Percentiles rank a stretch among this genome's conserved stretches.
These are phyloP conservation scores for Fregetta grallaria DNA, from an alignment of 2,113 vertebrate species.

Conservation along the genomic window DNA sequence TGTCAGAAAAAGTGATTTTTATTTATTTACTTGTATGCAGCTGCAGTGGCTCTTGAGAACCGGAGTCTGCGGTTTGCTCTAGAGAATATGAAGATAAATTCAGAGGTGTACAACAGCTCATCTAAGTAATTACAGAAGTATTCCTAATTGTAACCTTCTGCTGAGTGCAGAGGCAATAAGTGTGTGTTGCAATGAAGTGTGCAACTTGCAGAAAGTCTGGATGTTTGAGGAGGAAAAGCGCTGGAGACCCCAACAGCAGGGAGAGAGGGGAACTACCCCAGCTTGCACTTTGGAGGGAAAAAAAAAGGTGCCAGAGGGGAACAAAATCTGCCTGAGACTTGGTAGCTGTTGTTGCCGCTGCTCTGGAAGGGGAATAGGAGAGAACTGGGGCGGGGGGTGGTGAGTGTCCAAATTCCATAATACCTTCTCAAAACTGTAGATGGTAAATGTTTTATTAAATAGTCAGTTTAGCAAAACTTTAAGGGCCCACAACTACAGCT, in stretches of 20 bases:
- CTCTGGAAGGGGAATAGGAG: background rate
- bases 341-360: background rate
- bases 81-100: constrained; percentile 27
- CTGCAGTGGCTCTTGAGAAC: background rate
- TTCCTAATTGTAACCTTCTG: constrained; percentile 43
- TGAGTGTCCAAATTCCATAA: background rate
- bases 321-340: background rate
- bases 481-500: background rate
- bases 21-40: constrained; percentile 6
- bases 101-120: background rate
- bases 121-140: constrained; percentile 15
- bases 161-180: background rate
- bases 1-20: background rate
- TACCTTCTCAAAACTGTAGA: background rate
- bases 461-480: background rate
- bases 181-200: background rate
- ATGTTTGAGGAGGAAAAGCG: background rate
- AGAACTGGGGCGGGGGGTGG: background rate
- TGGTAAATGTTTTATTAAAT: background rate
- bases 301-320: background rate
- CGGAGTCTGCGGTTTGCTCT: background rate
- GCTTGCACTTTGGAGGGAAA: background rate
- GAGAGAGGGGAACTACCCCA: background rate
- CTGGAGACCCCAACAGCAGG: background rate
- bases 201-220: background rate